A percentile compares a stretch with the other conserved stretches of the same genome.
Conservation (phyloP, 2,113 vertebrate species). For the Prunella himalayana region DNA sequence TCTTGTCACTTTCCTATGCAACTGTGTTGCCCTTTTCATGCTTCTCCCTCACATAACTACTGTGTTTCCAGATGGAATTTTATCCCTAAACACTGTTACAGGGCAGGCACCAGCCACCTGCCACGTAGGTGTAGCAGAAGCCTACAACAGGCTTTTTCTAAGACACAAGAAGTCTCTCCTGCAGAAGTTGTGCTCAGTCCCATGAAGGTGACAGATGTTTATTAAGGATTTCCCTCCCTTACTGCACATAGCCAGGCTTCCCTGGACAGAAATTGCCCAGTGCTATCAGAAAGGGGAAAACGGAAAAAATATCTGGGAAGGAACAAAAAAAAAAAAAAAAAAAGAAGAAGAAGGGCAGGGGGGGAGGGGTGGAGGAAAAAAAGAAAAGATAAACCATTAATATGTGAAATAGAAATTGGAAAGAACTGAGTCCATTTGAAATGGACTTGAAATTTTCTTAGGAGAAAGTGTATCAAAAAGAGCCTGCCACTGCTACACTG, state of each 20-base stretch:
- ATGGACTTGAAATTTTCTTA: background rate
- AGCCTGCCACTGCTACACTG: background rate
- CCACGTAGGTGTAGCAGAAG: fast-evolving
- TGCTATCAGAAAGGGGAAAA: fast-evolving
- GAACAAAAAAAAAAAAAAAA: background rate
- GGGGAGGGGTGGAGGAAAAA: fast-evolving
- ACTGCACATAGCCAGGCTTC: background rate
- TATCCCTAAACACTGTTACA: background rate
- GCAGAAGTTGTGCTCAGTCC: background rate
- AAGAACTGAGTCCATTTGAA: background rate
- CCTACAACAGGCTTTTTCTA: background rate
- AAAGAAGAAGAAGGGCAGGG: too few species aligned
- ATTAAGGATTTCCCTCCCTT: background rate
- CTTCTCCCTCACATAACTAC: background rate
- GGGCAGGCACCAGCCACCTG: background rate
- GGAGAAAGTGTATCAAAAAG: background rate
- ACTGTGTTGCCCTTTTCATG: background rate
- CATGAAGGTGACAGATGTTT: background rate
- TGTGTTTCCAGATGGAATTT: background rate
- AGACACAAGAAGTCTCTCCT: background rate
- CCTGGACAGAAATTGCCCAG: background rate
- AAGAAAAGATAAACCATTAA: background rate
- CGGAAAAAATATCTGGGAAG: background rate
- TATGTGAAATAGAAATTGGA: background rate
- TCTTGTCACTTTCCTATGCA: background rate